Conservation (phyloP, 2,888 invertebrate genomes). For the Archaeoteleia sp. region DNA sequence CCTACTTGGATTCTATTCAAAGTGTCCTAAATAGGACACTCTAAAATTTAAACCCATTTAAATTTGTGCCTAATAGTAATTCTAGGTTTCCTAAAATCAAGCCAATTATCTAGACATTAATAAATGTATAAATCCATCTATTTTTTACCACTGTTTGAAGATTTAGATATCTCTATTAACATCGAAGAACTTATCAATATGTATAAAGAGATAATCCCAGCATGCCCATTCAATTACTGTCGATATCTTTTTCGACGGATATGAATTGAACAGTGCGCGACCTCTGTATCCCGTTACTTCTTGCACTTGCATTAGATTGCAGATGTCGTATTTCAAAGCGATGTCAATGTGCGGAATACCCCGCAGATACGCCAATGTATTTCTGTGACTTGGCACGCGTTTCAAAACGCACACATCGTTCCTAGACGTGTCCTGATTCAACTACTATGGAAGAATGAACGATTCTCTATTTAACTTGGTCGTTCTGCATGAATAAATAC, state of each 20-base stretch:
- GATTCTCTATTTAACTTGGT: slow-evolving; percentile 26
- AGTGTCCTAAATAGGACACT: no score
- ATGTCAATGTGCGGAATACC: slow-evolving; percentile 13
- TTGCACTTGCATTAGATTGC: slow-evolving; percentile 38
- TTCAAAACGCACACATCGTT: slow-evolving; percentile 12
- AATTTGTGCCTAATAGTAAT: no score
- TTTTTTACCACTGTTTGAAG: no score
- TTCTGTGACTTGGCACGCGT: slow-evolving; percentile 27
- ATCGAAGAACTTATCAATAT: no score
- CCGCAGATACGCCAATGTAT: slow-evolving; percentile 45
- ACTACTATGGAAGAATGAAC: slow-evolving; percentile 43
- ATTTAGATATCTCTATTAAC: no score
- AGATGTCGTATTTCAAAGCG: slow-evolving; percentile 13
- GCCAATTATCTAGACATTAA: no score
- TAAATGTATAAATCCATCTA: no score
- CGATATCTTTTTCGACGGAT: slow-evolving; percentile 68
- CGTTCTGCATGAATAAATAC: slow-evolving; percentile 29
- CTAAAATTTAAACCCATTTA: no score
- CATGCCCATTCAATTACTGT: slow-evolving; percentile 49
- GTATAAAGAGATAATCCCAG: no score
- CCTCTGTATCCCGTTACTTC: slow-evolving; percentile 58
- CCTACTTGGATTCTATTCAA: no score
- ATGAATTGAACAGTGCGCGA: slow-evolving; percentile 62
- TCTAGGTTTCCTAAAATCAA: no score
- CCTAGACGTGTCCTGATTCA: slow-evolving; percentile 25